phyloP scores from a whole-genome alignment of 2,888 invertebrate genomes.

The Dynastes maya region DNA sequence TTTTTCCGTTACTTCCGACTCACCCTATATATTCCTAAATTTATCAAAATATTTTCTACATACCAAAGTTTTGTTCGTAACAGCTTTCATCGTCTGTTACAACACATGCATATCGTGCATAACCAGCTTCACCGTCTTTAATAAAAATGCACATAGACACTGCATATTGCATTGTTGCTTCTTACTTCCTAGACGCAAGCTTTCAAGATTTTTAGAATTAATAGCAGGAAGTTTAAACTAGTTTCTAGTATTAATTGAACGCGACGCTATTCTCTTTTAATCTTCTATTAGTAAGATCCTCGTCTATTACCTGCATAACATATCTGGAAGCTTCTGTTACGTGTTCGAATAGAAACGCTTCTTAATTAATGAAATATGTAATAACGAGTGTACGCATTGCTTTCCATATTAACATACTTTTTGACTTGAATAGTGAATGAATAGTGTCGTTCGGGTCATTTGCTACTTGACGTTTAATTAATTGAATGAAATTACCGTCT shows the following conservation, averaged over 20 bases:
- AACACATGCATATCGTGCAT: conserved; percentile 4
- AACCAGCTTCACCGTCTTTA: neutral
- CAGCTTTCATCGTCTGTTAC: conserved; percentile 6
- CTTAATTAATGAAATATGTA: conserved; percentile 10
- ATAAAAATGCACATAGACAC: neutral
- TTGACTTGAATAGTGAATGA: no score
- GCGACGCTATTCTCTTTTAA: conserved; percentile 12
- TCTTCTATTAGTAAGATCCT: neutral
- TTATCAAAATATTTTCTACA: neutral
- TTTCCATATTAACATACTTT: no score
- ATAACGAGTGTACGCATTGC: neutral
- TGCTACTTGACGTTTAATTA: neutral
- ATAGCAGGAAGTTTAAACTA: conserved; percentile 22
- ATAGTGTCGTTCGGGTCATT: no score
- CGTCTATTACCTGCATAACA: neutral
- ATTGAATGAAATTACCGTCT: neutral
- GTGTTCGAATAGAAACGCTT: conserved; percentile 4
- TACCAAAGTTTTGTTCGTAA: neutral
- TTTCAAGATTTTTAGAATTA: conserved; percentile 28
- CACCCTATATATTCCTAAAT: neutral
- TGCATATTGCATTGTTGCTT: conserved; percentile 9
- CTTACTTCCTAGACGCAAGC: conserved; percentile 24
- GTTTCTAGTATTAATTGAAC: conserved; percentile 11
- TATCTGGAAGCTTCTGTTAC: neutral
- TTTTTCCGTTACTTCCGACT: no score